Percentiles rank a stretch among this genome's conserved stretches.
These are phyloP conservation scores for Poecilia gillii DNA, from an alignment of 2,797 vertebrate genomes.

Conservation along the genomic window DNA sequence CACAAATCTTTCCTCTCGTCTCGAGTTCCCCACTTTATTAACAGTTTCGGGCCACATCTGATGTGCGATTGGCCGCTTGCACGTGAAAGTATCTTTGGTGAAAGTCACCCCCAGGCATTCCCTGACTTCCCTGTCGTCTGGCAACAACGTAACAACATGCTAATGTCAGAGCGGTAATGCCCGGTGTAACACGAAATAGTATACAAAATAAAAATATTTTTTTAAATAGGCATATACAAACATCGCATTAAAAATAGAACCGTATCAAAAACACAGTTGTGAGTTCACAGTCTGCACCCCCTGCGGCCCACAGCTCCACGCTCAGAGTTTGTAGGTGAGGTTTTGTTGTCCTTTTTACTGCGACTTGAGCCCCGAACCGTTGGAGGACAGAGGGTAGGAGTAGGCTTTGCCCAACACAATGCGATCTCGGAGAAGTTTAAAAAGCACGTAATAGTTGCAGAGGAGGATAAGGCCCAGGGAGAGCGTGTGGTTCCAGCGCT, in stretches of 20 bases:
- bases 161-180: constrained; percentile 75
- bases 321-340: constrained; percentile 48
- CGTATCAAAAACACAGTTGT: constrained; percentile 94
- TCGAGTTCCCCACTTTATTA: constrained; percentile 22
- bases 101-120: constrained; percentile 72
- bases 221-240: constrained; percentile 99
- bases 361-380: constrained; percentile 87
- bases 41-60: constrained; percentile 34
- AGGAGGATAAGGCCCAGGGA: constrained; percentile 98
- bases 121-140: constrained; percentile 63
- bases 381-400: constrained; percentile 88
- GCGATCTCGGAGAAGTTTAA: constrained; percentile 97
- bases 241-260: constrained; percentile 98
- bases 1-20: constrained; percentile 28
- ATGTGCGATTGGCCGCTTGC: constrained; percentile 57
- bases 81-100: constrained; percentile 77
- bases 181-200: constrained; percentile 85
- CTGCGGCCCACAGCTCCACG: constrained; percentile 31
- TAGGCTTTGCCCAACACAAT: constrained; percentile 98
- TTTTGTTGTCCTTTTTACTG: constrained; percentile 77
- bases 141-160: constrained; percentile 70
- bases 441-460: constrained; percentile 99
- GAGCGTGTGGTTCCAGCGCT: constrained; percentile 99
- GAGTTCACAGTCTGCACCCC: constrained; percentile 79
- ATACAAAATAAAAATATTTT: constrained; percentile 99